Percentiles rank a stretch among this genome's conserved stretches.
phyloP scores from a whole-genome alignment of 2,888 invertebrate genomes.

The Cerastoderma edule region DNA sequence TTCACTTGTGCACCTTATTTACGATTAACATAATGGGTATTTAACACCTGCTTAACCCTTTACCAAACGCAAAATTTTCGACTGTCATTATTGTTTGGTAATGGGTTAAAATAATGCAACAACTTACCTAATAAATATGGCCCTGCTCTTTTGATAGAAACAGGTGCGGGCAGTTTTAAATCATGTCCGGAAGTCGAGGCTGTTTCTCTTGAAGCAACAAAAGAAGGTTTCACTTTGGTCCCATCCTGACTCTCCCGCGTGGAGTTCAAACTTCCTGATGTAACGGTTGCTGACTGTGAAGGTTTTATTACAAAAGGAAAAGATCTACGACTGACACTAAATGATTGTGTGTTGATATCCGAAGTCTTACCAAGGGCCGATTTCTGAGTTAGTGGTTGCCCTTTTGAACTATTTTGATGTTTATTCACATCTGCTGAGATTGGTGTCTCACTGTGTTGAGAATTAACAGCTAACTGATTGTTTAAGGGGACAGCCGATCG shows the following conservation, averaged over 20 bases:
- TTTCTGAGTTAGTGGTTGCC: background rate
- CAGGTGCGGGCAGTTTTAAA: conserved; percentile 49
- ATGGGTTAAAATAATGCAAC: background rate
- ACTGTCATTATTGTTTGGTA: no score
- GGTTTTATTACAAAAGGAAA: conserved; percentile 4
- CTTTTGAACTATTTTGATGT: no score
- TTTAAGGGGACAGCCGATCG: background rate
- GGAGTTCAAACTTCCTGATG: background rate
- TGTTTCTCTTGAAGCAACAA: background rate
- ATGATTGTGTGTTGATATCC: background rate
- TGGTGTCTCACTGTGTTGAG: background rate
- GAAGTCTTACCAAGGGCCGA: background rate
- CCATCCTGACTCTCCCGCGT: background rate
- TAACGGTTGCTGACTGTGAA: conserved; percentile 9
- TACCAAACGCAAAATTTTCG: no score
- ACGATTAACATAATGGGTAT: background rate
- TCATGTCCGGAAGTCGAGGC: conserved; percentile 24
- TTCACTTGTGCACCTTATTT: background rate
- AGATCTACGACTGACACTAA: background rate
- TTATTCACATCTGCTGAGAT: background rate
- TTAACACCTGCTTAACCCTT: no score
- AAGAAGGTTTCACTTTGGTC: background rate
- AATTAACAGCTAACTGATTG: background rate
- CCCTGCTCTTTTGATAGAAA: conserved; percentile 86
- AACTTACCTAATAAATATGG: conserved; percentile 86